These are phyloP conservation scores for Caenorhabditis sp. DNA, from an alignment of 2,888 invertebrate genomes.

Conservation along the genomic window DNA sequence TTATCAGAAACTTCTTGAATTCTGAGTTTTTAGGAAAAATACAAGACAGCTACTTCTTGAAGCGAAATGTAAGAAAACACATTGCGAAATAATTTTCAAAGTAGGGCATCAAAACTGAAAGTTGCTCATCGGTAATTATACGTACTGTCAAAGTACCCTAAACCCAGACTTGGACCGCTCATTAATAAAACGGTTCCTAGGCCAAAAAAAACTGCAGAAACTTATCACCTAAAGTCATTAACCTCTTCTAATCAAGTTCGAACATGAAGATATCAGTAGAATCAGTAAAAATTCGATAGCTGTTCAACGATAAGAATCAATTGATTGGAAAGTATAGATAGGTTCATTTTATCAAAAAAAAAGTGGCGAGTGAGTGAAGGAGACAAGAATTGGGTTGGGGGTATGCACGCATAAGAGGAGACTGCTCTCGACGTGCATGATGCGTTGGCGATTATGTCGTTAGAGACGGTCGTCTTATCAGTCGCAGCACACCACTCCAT, in stretches of 20 bases:
- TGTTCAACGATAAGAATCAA: conserved; percentile 55
- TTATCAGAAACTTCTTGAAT: conserved; percentile 32
- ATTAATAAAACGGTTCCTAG: too few relatives aligned
- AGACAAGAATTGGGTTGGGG: conserved; percentile 27
- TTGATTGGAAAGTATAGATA: conserved; percentile 56
- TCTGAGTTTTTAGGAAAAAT: conserved; percentile 4
- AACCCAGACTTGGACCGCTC: too few relatives aligned
- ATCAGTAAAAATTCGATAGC: conserved; percentile 43
- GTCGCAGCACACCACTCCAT: conserved; percentile 13
- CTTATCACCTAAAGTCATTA: neutral
- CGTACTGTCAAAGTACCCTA: too few relatives aligned
- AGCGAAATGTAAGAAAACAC: neutral
- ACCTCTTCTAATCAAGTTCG: conserved; percentile 10
- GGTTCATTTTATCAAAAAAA: conserved; percentile 59
- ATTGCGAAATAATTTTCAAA: too few relatives aligned
- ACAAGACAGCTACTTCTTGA: neutral
- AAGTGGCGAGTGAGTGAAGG: conserved; percentile 15
- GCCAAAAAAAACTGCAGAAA: too few relatives aligned
- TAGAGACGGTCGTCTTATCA: conserved; percentile 39
- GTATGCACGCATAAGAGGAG: conserved; percentile 20
- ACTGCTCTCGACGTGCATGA: conserved; percentile 22
- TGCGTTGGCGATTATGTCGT: conserved; percentile 47
- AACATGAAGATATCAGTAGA: conserved; percentile 43
- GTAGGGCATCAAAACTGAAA: too few relatives aligned
- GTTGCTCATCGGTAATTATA: too few relatives aligned